Conservation (phyloP, 2,888 invertebrate genomes). For the Timandra comae region DNA sequence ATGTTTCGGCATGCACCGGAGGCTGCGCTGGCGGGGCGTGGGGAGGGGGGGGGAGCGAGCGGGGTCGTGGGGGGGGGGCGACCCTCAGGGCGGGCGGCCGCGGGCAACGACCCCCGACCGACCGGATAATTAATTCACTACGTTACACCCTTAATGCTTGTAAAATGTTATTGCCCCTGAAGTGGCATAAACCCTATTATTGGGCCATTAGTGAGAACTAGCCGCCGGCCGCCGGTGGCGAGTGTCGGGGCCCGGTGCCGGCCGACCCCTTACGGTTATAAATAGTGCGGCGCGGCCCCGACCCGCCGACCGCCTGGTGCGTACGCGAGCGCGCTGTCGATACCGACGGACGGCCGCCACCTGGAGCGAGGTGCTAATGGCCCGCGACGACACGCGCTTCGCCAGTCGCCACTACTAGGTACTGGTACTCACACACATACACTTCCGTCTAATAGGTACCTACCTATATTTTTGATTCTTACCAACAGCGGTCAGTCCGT, state of each 20-base stretch:
- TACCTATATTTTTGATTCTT: too few relatives aligned
- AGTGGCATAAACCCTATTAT: slow-evolving; percentile 7
- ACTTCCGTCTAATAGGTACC: too few relatives aligned
- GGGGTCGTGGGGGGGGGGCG: slow-evolving; percentile 14
- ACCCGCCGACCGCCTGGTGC: too few relatives aligned
- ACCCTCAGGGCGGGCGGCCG: slow-evolving; percentile 5
- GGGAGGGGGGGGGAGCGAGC: slow-evolving; percentile 3
- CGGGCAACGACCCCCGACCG: background rate
- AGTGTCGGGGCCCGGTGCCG: background rate
- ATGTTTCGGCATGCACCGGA: background rate
- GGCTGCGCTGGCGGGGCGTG: slow-evolving; percentile 4
- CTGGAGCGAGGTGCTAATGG: too few relatives aligned
- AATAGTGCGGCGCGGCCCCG: too few relatives aligned
- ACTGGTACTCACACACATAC: too few relatives aligned
- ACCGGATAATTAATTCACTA: slow-evolving; percentile 6
- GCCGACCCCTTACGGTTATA: background rate
- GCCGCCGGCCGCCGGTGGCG: background rate
- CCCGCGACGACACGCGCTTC: too few relatives aligned
- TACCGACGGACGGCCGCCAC: too few relatives aligned
- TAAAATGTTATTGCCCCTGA: slow-evolving; percentile 10
- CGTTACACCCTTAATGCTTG: slow-evolving; percentile 3
- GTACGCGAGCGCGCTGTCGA: too few relatives aligned
- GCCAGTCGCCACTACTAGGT: too few relatives aligned
- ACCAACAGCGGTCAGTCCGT: too few relatives aligned
- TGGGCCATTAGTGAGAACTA: slow-evolving; percentile 1